phyloP scores from a whole-genome alignment of 2,888 invertebrate genomes.

The Eupithecia insigniata region DNA sequence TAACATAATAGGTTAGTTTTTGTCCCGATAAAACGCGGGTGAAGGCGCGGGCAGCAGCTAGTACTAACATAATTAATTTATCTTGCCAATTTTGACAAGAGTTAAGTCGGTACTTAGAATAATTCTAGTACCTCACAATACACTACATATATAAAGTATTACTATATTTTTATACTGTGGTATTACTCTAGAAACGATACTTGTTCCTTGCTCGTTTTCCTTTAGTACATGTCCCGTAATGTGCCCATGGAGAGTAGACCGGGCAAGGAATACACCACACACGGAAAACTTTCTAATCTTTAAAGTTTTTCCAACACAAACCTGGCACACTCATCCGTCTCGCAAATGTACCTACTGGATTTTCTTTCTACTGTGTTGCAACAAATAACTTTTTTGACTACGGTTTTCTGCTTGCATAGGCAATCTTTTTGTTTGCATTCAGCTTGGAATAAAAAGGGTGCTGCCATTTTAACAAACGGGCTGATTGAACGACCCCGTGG shows the following conservation, averaged over 20 bases:
- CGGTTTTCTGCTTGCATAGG: not conserved
- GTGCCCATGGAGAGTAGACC: slow-evolving; percentile 55
- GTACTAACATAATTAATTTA: no score
- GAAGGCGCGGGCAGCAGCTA: no score
- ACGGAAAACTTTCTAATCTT: slow-evolving; percentile 70
- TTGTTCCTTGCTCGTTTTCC: slow-evolving; percentile 43
- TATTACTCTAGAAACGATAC: slow-evolving; percentile 8
- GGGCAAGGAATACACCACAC: slow-evolving; percentile 49
- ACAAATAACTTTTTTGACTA: slow-evolving; percentile 17
- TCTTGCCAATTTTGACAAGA: no score
- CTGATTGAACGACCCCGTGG: not conserved
- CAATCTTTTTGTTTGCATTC: not conserved
- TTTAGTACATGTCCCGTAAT: slow-evolving; percentile 56
- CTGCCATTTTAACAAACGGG: not conserved
- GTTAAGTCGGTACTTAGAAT: no score
- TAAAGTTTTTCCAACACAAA: slow-evolving; percentile 62
- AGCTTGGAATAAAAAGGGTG: not conserved
- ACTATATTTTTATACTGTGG: no score
- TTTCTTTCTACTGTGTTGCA: slow-evolving; percentile 39
- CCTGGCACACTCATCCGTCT: slow-evolving; percentile 56
- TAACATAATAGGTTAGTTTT: no score
- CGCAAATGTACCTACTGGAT: slow-evolving; percentile 48
- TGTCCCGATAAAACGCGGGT: no score
- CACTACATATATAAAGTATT: no score
- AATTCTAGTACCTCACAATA: no score